Conservation (phyloP, 2,888 invertebrate genomes). For the Oeneis ivallda region DNA sequence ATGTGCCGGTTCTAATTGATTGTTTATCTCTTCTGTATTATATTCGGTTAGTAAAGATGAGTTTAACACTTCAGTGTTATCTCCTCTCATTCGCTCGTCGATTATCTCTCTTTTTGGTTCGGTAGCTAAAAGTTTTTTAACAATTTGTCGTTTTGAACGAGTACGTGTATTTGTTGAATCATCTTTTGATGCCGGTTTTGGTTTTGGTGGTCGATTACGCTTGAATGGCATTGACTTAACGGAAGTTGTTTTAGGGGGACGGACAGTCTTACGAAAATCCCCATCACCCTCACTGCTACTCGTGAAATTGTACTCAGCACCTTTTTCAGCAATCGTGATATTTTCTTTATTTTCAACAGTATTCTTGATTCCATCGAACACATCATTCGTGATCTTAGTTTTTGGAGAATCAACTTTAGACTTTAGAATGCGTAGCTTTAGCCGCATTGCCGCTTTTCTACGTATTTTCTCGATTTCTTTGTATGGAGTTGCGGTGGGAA, state of each 20-base stretch:
- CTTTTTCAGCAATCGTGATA: constrained; percentile 48
- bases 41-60: constrained; percentile 52
- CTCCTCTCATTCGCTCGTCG: constrained; percentile 63
- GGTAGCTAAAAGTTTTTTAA: constrained; percentile 35
- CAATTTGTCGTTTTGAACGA: constrained; percentile 32
- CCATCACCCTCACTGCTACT: constrained; percentile 67
- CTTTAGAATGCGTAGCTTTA: no score
- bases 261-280: constrained; percentile 45
- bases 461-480: constrained; percentile 63
- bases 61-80: constrained; percentile 49
- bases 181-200: not conserved
- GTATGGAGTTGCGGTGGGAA: constrained; percentile 54
- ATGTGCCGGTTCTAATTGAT: constrained; percentile 44
- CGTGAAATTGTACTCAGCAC: constrained; percentile 58
- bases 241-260: constrained; percentile 3
- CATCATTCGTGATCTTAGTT: constrained; percentile 52
- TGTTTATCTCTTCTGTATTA: constrained; percentile 25
- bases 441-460: constrained; percentile 44
- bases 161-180: constrained; percentile 33
- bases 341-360: constrained; percentile 50
- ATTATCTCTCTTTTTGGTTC: constrained; percentile 43
- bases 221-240: constrained; percentile 30
- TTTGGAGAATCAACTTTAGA: constrained; percentile 53
- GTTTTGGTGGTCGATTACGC: not conserved
- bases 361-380: constrained; percentile 61